Base-by-base conservation (phyloP, 2,113 vertebrate species). In the Macrotus californicus region DNA sequence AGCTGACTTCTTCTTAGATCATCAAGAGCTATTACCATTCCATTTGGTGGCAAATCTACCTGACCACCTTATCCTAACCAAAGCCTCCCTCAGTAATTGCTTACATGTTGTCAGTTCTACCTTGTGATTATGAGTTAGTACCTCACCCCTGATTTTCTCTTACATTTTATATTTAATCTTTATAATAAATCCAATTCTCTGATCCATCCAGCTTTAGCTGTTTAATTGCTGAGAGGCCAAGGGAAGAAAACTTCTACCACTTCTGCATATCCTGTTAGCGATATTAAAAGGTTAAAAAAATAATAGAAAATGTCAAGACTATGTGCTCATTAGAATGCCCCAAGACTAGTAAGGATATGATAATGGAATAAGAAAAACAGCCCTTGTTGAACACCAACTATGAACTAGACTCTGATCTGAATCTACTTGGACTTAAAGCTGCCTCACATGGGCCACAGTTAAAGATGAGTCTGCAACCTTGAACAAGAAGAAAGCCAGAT, bases 91-190 rank as follows among this genome's bases (percentile, higher is more conserved):
- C 18, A 87, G 29, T 29, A 48, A 92, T 66, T 85, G 48, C 36
- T 79, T 54, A 64, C 76, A 70, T 79, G 91, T 85, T 93, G 43
- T 85, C 69, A 86, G 41, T 89, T 96, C 43, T 95, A 50, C 89
- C 26, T 91, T 84, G 76, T 56, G 36, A n/a, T 36, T 76, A 5
- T 82, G 34, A 94, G 52, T 94, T 76, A 93, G 36, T 5, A 67
- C 24, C 19, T 77, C 69, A 36, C 7, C 19, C 26, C 80, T 92
- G 59, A 39, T 66, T 81, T 81, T 6, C 56, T 67, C 34, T 31
- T 82, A 46, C 26, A 39, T 48, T 89, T 95, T 36, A 24, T 87
- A 56, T 85, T 24, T 79, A 64, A 79, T 72, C 18, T 26, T 59
- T 67, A 46, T 4, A 75, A 26, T 75, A 79, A 96, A 93, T 66